Base-by-base conservation (phyloP, 2,113 vertebrate genomes). In the Rousettus leschenaultii region DNA sequence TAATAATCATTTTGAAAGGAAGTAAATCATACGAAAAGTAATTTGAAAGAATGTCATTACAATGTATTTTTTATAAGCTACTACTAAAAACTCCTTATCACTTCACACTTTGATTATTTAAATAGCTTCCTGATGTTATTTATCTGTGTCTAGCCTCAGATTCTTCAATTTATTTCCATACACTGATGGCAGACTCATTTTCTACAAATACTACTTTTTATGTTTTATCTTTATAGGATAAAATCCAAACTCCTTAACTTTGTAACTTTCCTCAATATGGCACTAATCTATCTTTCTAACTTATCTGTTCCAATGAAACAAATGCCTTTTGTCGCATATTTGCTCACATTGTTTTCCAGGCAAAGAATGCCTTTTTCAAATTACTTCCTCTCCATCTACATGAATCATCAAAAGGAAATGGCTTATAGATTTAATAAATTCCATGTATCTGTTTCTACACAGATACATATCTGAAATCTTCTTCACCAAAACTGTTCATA, bases 221-320 rank as follows among this genome's bases (percentile, higher is more conserved):
- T 73, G 28, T 45, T n/a, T 33, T 77, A 48, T 21, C 61, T 75
- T 95, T 61, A 87, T 14, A 89, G 65, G 30, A 57, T 87, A 78
- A 90, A 91, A 92, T 4, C 28, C 51, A 90, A 90, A 48, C 24
- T 79, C 55, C 48, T 92, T 91, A 92, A 84, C 45, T 21, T 88
- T 89, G 19, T 26, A 89, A 43, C 13, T 93, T 84, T 66, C n/a
- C 57, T 94, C 7, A 65, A 63, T 71, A 84, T 3, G 35, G 71
- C n/a, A 95, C 9, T 82, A 73, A 71, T 8, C 53, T 86, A 80
- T 33, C 19, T 79, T 87, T 70, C 45, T 90, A 85, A 83, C 15
- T 93, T 38, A 74, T 53, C 74, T 43, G n/a, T 78, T 95, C 16
- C 59, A 89, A 73, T 15, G 96, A 86, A 94, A 89, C 70, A 78